Percentiles rank a stretch among this genome's conserved stretches.
These are phyloP conservation scores for Sebastes cheni DNA, from an alignment of 2,797 vertebrate species.

Conservation along the genomic window DNA sequence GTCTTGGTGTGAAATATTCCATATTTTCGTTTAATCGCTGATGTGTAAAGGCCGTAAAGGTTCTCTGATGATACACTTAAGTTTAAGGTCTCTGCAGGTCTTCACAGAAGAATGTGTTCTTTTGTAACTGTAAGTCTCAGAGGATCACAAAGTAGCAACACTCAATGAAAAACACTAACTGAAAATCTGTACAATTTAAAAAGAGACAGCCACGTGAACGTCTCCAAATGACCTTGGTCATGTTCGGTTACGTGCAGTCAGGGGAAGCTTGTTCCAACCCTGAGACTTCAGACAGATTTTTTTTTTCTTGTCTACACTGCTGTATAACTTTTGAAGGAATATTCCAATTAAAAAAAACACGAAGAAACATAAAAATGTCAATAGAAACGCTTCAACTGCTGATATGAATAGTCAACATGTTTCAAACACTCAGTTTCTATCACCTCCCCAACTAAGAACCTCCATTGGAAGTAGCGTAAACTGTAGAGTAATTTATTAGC, in stretches of 20 bases:
- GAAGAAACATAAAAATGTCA: too few relatives aligned
- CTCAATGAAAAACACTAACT: neutral
- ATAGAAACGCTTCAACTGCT: too few relatives aligned
- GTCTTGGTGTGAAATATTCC: too few relatives aligned
- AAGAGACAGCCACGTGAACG: neutral
- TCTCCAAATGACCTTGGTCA: neutral
- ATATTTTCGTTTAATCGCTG: too few relatives aligned
- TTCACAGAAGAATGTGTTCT: neutral
- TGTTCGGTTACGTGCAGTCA: neutral
- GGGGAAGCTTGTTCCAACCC: neutral
- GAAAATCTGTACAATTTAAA: neutral
- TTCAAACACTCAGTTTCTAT: too few relatives aligned
- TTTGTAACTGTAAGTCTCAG: neutral
- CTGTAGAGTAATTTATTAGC: too few relatives aligned
- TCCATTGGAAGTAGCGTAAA: too few relatives aligned
- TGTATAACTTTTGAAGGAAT: too few relatives aligned
- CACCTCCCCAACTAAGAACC: fast-evolving
- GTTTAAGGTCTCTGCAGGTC: neutral
- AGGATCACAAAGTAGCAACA: neutral
- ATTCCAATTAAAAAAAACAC: neutral
- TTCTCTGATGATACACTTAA: neutral
- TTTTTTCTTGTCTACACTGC: too few relatives aligned
- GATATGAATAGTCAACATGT: too few relatives aligned
- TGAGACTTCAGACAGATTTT: neutral
- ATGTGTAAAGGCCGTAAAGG: too few relatives aligned